Evolutionary conservation across 1,140 invertebrate genomes (phyloP), one percentile per base, ranked within the genome.

Genomic region (Oncopodura yosiiana): DNA sequence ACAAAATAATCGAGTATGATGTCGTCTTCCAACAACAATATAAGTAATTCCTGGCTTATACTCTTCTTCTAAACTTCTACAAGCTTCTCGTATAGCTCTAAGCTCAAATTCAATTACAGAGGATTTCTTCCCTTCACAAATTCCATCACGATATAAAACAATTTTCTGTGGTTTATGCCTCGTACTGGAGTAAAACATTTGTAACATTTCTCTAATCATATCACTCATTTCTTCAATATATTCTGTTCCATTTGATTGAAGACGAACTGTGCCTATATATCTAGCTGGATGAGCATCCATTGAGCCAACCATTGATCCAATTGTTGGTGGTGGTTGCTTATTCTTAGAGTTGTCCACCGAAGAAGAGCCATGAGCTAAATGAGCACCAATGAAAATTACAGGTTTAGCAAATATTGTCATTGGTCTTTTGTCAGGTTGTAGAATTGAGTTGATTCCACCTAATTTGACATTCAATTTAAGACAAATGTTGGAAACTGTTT

Each of bases 21-120:
- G 92, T 3, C 91, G 77, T 70, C 97, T 98, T 73, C 99, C 95
- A 1, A 99, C 95, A 21, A 96, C 94, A 64, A 99, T 98, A 71
- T 98, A 99, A n/a, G 96, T 99, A 64, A 99, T 99, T 43, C 96
- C 96, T 34, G 96, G 96, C 71, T 92, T 92, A 45, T 99, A 99
- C 65, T 95, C 94, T 27, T 86, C 81, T 73, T 99, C 95, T 43
- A 99, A 72, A 75, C 96, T 97, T 67, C 99, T 94, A 70, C 96
- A 99, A 41, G 96, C 96, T 72, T 99, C 94, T 49, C 96, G 78
- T 63, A 99, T 92, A 6, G 95, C 94, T 12, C 93, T 90, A 58
- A 99, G 74, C 72, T 99, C 96, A 67, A 97, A 91, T 68, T 94
- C 88, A 38, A 99, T 73, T 34, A 99, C 87, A 70, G 93, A 81